These are phyloP conservation scores for Syngnathus scovelli DNA, from an alignment of 2,113 vertebrate genomes.

Conservation along the genomic window DNA sequence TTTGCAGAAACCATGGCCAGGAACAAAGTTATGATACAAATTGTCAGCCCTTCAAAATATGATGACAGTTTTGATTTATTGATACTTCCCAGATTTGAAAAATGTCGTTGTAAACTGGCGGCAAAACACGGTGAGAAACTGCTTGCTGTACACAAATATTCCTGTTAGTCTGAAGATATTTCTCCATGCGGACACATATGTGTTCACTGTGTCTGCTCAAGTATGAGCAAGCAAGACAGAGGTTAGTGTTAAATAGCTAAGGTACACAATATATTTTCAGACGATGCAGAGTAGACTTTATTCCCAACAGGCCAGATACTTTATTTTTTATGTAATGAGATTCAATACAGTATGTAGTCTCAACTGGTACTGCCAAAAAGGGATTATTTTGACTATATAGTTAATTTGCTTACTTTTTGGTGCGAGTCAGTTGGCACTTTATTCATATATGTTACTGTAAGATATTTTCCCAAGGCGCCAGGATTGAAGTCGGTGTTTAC, in stretches of 20 bases:
- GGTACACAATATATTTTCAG: not conserved
- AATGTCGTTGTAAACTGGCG: constrained; percentile 28
- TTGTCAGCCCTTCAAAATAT: constrained; percentile 59
- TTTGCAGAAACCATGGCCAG: constrained; percentile 29
- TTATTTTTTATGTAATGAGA: not conserved
- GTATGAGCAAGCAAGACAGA: not conserved
- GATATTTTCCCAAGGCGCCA: not conserved
- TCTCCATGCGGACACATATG: not conserved
- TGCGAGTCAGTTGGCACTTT: not conserved
- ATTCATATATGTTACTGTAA: not conserved
- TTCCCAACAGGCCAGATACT: not conserved
- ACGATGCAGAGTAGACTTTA: not conserved
- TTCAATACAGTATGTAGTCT: not conserved
- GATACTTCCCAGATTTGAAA: constrained; percentile 48
- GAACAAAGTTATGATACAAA: constrained; percentile 55
- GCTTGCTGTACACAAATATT: constrained; percentile 7
- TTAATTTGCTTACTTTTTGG: not conserved
- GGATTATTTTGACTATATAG: not conserved
- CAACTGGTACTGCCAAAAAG: not conserved
- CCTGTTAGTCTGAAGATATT: not conserved
- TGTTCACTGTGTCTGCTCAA: not conserved
- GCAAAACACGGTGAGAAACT: constrained; percentile 31
- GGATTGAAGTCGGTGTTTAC: not conserved
- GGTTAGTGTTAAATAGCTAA: not conserved
- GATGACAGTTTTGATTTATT: constrained; percentile 64